These are phyloP conservation scores for Pristiophorus japonicus DNA, from an alignment of 2,113 vertebrate species.

Conservation along the genomic window DNA sequence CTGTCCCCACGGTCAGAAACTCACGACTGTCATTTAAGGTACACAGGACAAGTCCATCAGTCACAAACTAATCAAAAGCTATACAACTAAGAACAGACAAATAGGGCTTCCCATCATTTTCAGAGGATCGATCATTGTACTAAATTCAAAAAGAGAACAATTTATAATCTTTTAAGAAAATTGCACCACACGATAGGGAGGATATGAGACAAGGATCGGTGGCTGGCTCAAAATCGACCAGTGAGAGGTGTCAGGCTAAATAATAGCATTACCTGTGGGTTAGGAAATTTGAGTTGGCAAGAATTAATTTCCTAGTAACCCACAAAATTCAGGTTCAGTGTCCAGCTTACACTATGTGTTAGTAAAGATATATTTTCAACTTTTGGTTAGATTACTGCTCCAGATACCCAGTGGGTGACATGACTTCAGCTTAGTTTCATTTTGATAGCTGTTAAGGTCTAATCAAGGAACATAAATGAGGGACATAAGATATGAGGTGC, in stretches of 20 bases:
- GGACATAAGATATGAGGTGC: neutral
- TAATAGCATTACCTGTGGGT: neutral
- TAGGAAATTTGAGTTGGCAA: neutral
- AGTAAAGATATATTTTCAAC: neutral
- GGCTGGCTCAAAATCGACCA: neutral
- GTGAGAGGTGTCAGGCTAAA: neutral
- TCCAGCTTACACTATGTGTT: neutral
- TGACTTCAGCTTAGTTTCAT: neutral
- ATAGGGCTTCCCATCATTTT: neutral
- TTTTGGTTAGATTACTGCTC: neutral
- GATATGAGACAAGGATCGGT: constrained; percentile 1
- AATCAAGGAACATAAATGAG: neutral
- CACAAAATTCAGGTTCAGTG: neutral
- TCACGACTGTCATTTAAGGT: neutral
- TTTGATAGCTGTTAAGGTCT: neutral
- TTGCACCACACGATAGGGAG: neutral
- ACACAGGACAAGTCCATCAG: neutral
- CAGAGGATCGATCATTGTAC: neutral
- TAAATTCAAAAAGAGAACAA: neutral
- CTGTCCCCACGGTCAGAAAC: neutral
- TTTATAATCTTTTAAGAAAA: neutral
- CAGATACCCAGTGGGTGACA: neutral
- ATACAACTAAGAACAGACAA: neutral
- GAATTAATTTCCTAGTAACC: neutral
- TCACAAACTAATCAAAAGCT: neutral